Conservation (phyloP, 1,140 invertebrate genomes). For the Brachionus paranguensis region DNA sequence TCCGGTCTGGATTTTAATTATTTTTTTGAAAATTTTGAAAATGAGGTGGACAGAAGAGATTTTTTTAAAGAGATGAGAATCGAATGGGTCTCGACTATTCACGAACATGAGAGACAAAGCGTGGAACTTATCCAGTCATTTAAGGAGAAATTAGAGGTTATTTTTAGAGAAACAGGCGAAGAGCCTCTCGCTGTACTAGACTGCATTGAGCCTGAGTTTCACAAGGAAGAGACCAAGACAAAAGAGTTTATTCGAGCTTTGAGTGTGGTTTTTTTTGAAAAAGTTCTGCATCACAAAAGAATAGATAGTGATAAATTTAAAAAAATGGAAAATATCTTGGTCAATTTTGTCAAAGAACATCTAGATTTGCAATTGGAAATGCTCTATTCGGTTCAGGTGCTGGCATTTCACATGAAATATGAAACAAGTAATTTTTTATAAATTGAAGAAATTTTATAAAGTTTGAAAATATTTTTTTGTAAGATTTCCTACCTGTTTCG, state of each 20-base stretch:
- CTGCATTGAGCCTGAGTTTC: background rate
- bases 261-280: background rate
- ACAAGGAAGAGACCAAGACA: background rate
- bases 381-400: background rate
- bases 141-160: background rate
- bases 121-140: background rate
- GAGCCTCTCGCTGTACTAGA: background rate
- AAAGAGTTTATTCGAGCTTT: conserved; percentile 6
- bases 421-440: background rate
- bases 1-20: background rate
- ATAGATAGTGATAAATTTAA: background rate
- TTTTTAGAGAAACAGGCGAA: background rate
- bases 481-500: background rate
- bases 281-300: background rate
- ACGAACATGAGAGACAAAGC: background rate
- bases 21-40: conserved; percentile 32
- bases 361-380: background rate
- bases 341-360: background rate
- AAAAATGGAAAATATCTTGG: background rate
- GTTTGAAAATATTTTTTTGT: background rate
- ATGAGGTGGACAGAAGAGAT: background rate
- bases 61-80: conserved; percentile 11
- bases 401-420: conserved; percentile 1
- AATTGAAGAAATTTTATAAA: background rate
- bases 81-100: background rate